phyloP scores from a whole-genome alignment of 2,888 invertebrate species.

The Torymus tubicola region DNA sequence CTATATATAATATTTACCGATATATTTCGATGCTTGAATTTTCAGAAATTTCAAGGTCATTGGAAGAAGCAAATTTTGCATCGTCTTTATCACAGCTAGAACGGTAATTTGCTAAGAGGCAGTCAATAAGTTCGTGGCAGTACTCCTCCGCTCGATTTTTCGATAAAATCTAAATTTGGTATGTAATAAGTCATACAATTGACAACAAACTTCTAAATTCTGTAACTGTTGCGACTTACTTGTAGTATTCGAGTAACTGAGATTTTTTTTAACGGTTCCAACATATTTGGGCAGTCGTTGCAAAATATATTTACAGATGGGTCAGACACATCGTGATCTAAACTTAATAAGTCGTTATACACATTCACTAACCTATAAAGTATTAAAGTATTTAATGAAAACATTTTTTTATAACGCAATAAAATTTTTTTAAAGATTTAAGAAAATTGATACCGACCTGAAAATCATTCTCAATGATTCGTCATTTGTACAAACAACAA shows the following conservation, averaged over 20 bases:
- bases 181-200: no score
- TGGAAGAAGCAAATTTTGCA: slow-evolving; percentile 72
- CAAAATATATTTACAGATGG: slow-evolving; percentile 82
- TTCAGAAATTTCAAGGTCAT: slow-evolving; percentile 78
- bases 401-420: no score
- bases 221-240: slow-evolving; percentile 73
- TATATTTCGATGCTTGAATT: slow-evolving; percentile 85
- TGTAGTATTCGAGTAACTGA: slow-evolving; percentile 86
- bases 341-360: slow-evolving; percentile 81
- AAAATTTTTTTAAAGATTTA: no score
- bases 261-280: slow-evolving; percentile 84
- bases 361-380: slow-evolving; percentile 80
- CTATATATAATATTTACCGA: slow-evolving; percentile 79
- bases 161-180: slow-evolving; percentile 78
- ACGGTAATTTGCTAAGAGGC: slow-evolving; percentile 82
- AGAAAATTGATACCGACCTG: slow-evolving; percentile 59
- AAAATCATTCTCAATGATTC: slow-evolving; percentile 65
- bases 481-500: slow-evolving; percentile 63
- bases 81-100: slow-evolving; percentile 78
- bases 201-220: no score
- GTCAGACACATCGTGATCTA: slow-evolving; percentile 80
- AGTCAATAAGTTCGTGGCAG: slow-evolving; percentile 84
- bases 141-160: slow-evolving; percentile 84
- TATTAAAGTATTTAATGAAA: slow-evolving; percentile 11
- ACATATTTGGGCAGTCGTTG: slow-evolving; percentile 85